Percentiles rank a stretch among this genome's conserved stretches.
Conservation (phyloP, 2,888 invertebrate genomes). For the Standfussiana lucernea region DNA sequence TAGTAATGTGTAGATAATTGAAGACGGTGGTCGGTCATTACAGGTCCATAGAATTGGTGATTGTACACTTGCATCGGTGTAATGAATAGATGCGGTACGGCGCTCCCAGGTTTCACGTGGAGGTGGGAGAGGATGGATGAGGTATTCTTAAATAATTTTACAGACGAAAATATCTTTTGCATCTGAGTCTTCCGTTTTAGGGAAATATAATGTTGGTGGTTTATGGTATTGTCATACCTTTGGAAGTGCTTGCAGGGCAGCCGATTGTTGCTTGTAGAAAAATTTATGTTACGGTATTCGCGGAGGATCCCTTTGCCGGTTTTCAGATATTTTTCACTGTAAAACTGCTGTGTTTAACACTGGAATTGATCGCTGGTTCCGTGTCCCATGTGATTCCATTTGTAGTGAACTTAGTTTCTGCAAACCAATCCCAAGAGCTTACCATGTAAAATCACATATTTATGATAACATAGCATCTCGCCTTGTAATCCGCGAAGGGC, state of each 20-base stretch:
- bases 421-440: not conserved
- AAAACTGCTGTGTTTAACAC: not conserved
- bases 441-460: not conserved
- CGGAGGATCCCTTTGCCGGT: not conserved
- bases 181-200: not conserved
- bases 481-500: too few species aligned
- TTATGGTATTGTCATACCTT: too few species aligned
- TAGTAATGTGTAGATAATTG: constrained; percentile 75
- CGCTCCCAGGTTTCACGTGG: constrained; percentile 62
- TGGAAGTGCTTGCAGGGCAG: not conserved
- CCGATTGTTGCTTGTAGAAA: not conserved
- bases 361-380: too few species aligned
- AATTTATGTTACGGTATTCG: not conserved
- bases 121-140: constrained; percentile 23
- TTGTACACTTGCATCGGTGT: constrained; percentile 73
- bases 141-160: constrained; percentile 20
- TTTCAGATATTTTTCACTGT: not conserved
- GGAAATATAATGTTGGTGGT: too few species aligned
- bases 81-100: constrained; percentile 77
- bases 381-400: too few species aligned
- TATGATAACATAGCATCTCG: too few species aligned
- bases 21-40: constrained; percentile 73
- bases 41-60: constrained; percentile 81
- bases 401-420: not conserved
- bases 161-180: not conserved